Conservation (phyloP, 2,797 vertebrate genomes). For the Hydrophis major region DNA sequence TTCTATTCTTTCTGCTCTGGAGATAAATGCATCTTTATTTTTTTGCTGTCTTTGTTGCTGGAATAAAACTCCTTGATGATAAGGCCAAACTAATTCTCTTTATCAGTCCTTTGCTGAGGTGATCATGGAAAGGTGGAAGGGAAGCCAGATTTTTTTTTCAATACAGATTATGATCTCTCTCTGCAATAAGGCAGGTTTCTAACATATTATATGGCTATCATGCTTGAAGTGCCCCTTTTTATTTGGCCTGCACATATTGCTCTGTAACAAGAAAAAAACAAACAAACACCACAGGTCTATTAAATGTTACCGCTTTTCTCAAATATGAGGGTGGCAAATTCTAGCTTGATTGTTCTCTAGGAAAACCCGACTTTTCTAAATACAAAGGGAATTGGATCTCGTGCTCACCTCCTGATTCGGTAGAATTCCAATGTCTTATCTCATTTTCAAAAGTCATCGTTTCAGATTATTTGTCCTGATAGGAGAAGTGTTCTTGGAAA, state of each 20-base stretch:
- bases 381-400: neutral
- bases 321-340: conserved; percentile 4
- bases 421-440: neutral
- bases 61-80: conserved; percentile 71
- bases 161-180: conserved; percentile 72
- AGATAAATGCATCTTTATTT: conserved; percentile 75
- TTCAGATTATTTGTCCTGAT: neutral
- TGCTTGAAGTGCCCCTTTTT: neutral
- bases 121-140: conserved; percentile 69
- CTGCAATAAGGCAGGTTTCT: conserved; percentile 48
- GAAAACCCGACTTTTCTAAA: neutral
- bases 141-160: conserved; percentile 66
- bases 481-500: neutral
- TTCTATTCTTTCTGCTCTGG: conserved; percentile 62
- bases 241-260: conserved; percentile 4
- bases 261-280: conserved; percentile 10
- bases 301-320: neutral
- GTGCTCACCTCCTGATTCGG: neutral
- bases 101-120: conserved; percentile 66
- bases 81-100: conserved; percentile 75
- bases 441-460: neutral
- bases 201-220: conserved; percentile 36
- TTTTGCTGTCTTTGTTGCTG: conserved; percentile 65
- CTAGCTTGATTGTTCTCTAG: conserved; percentile 2
- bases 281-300: neutral